Percentiles rank a stretch among this genome's conserved stretches.
Conservation (phyloP, 2,797 vertebrate genomes). For the Numenius phaeopus region DNA sequence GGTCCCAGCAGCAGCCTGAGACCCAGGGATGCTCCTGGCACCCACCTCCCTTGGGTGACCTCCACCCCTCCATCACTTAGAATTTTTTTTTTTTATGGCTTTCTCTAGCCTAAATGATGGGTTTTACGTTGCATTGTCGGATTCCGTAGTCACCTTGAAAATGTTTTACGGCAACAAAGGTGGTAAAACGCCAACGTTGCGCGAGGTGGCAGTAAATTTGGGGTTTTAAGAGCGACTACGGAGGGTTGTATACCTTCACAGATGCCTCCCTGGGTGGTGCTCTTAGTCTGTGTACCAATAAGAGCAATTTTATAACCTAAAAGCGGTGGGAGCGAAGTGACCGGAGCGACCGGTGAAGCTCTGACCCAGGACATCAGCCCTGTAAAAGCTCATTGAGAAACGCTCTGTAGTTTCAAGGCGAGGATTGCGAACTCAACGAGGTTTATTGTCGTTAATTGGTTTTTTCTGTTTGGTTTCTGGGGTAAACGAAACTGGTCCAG, state of each 20-base stretch:
- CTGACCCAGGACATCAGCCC: neutral
- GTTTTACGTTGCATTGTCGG: neutral
- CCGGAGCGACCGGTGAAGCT: neutral
- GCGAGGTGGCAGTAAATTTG: neutral
- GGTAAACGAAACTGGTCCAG: neutral
- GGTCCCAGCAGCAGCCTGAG: neutral
- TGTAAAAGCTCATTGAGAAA: neutral
- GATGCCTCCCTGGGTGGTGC: neutral
- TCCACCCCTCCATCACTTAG: neutral
- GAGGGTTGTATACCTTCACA: neutral
- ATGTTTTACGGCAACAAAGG: neutral
- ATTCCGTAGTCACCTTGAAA: neutral
- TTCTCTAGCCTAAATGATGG: neutral
- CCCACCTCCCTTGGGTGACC: neutral
- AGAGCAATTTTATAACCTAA: neutral
- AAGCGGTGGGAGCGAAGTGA: neutral
- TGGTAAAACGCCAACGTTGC: neutral
- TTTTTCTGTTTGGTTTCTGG: neutral
- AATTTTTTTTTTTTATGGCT: neutral
- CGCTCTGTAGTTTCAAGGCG: fast-evolving
- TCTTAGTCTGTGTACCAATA: neutral
- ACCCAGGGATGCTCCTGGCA: neutral
- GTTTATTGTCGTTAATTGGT: neutral
- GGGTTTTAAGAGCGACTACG: neutral
- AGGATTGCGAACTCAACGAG: neutral